Percentiles rank a stretch among this genome's conserved stretches.
Evolutionary conservation across 2,888 invertebrate genomes (phyloP).

Genomic region (Corythucha ciliata): DNA sequence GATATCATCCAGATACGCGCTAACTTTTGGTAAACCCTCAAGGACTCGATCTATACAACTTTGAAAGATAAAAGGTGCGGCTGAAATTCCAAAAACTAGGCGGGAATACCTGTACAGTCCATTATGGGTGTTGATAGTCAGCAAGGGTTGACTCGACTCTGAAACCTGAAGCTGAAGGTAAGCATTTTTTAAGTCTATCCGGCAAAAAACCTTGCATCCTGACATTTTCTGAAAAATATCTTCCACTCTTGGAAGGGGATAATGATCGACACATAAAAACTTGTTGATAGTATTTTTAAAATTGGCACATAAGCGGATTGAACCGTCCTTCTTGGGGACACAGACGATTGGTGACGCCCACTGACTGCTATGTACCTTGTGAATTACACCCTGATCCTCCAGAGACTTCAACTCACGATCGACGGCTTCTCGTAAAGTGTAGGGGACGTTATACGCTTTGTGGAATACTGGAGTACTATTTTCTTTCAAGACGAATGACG

Average conservation of each 20-base stretch:
- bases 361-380: conserved; percentile 19
- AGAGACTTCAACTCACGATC: conserved; percentile 19
- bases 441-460: conserved; percentile 23
- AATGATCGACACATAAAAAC: conserved; percentile 17
- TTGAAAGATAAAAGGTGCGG: conserved; percentile 8
- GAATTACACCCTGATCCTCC: conserved; percentile 15
- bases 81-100: conserved; percentile 1
- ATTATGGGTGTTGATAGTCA: conserved; percentile 8
- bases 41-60: background rate
- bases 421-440: conserved; percentile 15
- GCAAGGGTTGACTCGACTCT: no score
- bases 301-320: conserved; percentile 8
- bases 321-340: conserved; percentile 16
- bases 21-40: background rate
- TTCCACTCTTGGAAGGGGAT: conserved; percentile 21
- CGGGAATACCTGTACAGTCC: conserved; percentile 4
- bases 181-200: background rate
- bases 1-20: conserved; percentile 4
- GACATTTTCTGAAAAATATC: conserved; percentile 17
- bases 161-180: background rate
- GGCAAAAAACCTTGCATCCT: conserved; percentile 12
- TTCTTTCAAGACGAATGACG: conserved; percentile 21
- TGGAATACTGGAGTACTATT: conserved; percentile 22
- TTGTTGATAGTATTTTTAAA: conserved; percentile 15
- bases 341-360: conserved; percentile 15